Base-by-base conservation (phyloP, 1,140 invertebrate genomes). In the Hylaeus anthracinus region DNA sequence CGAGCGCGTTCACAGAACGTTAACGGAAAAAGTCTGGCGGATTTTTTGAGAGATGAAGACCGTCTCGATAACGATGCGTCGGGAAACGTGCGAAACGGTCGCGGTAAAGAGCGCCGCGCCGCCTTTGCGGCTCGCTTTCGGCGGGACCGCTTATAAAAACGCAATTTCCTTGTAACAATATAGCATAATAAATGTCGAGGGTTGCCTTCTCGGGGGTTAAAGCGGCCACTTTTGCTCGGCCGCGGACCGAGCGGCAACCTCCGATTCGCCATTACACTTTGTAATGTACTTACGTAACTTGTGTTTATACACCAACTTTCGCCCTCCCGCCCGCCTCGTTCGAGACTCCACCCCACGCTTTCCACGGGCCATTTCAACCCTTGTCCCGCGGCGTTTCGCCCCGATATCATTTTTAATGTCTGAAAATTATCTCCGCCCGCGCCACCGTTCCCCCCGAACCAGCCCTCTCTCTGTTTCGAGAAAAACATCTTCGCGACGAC, bases 211-310 rank as follows among this genome's bases (percentile, higher is more conserved):
- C 82, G 73, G 77, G 83, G 86, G 75, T 85, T 84, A 84, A 89
- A 86, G 82, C 86, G 81, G 81, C 87, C 85, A 87, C 88, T 91
- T 89, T 89, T 83, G 67, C 81, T 88, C 79, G 82, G 74, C 2
- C 79, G 79, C 82, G 87, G 80, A 81, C 72, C 80, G 77, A 88
- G 81, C 79, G 66, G 80, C 85, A 88, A 88, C 85, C 92, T 89
- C 90, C 90, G 88, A 92, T 92, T 92, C 90, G 84, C 92, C 89
- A 91, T 93, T 93, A 93, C 91, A 92, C 89, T 92, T 93, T 92
- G 91, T 93, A 93, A 93, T 93, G 91, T 92, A 93, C 92, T 93
- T 93, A 93, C 89, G 90, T 89, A 93, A 93, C 92, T 93, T 93
- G 90, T 93, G 93, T 93, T 93, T 93, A 93, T 93, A 93, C 88